Percentiles rank a stretch among this genome's conserved stretches.
phyloP scores from a whole-genome alignment of 2,113 vertebrate genomes.

The Mesembrinibis cayennensis region DNA sequence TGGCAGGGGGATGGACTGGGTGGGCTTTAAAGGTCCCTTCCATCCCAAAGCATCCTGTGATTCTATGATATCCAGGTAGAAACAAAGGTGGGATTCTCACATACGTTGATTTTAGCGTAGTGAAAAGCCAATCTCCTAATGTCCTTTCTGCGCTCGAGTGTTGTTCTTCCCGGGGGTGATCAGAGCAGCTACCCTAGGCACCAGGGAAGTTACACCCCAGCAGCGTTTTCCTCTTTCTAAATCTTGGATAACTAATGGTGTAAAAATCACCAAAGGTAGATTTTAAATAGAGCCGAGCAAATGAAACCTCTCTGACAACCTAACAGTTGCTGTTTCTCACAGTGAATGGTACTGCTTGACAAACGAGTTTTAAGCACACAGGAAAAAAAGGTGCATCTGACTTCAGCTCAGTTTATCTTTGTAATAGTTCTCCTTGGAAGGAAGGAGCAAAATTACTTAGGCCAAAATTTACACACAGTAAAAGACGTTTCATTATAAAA shows the following conservation, averaged over 20 bases:
- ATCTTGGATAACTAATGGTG: neutral
- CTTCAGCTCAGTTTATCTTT: neutral
- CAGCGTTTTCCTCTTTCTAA: neutral
- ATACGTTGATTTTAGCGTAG: accelerated
- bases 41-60: too few relatives aligned
- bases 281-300: neutral
- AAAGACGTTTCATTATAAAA: neutral
- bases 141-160: neutral
- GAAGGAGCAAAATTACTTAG: neutral
- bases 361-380: neutral
- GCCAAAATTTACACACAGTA: neutral
- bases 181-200: neutral
- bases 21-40: too few relatives aligned
- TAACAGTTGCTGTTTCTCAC: neutral
- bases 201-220: neutral
- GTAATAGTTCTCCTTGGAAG: neutral
- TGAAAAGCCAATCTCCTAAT: neutral
- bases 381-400: neutral
- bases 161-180: neutral
- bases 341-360: neutral
- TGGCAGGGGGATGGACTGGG: too few relatives aligned
- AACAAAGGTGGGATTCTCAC: neutral
- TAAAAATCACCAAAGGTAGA: neutral
- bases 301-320: neutral
- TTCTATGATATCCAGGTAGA: neutral